Base-by-base conservation (phyloP, 2,888 invertebrate genomes). In the Dusona sp. region DNA sequence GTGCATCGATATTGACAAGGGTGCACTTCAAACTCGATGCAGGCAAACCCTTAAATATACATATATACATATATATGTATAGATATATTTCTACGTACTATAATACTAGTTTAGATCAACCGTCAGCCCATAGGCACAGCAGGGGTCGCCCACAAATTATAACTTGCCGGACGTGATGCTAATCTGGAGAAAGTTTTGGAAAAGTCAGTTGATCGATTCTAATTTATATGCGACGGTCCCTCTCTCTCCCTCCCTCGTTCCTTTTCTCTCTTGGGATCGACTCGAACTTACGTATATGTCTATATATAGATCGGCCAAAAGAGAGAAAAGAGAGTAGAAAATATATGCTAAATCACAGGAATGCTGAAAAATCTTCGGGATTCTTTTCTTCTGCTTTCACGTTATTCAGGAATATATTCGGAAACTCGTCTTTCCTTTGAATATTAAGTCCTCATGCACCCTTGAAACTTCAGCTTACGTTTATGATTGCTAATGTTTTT, bases 1-100 rank as follows among this genome's bases (percentile, higher is more conserved):
- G 90, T 92, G 93, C 93, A 94, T 94, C 94, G 93, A 93, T 94
- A 94, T 94, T 94, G 94, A 94, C 94, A 93, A 94, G 93, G 94
- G 94, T 94, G 93, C 92, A 90, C 91, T 89, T 88, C 89, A 88
- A 88, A 54, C 82, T 82, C 81, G 57, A 77, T 75, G 86, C 81
- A 77, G 88, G 75, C 86, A 80, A 38, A 68, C 75, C 78, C 45
- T 42, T 29, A 68, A 77, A 75, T 29, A 70, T 29, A 70, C 19
- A 70, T 61, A 54, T 38, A 54, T 64, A 61, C n/a, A n/a, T 64
- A 22, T 45, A 67, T 74, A 54, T n/a, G 36, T 22, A 38, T 68
- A 70, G 75, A 45, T 61, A 38, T 54, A 36, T 72, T n/a, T 65
- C 51, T 75, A 19, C 48, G 65, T 51, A n/a, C 42, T 57, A 70